Conservation (phyloP, 2,797 vertebrate genomes). For the Spea hammondii region DNA sequence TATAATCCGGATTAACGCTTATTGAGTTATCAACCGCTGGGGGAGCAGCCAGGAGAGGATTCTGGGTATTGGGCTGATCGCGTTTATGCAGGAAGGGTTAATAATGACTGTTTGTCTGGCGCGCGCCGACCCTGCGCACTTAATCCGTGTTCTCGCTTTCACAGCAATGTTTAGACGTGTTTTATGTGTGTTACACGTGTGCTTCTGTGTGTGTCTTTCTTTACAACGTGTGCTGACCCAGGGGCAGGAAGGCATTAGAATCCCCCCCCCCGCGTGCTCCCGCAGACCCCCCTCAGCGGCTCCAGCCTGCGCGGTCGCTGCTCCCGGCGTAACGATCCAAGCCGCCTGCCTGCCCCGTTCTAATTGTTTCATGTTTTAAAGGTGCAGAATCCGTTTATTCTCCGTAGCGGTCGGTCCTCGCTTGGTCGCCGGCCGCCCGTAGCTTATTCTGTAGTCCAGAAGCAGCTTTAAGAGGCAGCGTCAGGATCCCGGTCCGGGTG, state of each 20-base stretch:
- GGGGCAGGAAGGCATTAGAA: constrained; percentile 6
- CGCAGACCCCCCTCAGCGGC: too few species aligned
- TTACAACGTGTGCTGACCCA: constrained; percentile 2
- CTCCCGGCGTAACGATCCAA: constrained; percentile 28
- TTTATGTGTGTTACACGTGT: constrained; percentile 7
- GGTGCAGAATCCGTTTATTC: constrained; percentile 69
- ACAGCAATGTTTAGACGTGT: constrained; percentile 20
- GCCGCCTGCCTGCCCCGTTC: constrained; percentile 40
- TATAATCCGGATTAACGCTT: too few species aligned
- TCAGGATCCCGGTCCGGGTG: constrained; percentile 39
- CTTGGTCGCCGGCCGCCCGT: constrained; percentile 43
- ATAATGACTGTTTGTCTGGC: too few species aligned
- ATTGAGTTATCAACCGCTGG: too few species aligned
- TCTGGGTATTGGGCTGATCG: too few species aligned
- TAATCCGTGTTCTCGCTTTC: too few species aligned
- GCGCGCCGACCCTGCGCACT: too few species aligned
- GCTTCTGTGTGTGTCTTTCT: constrained; percentile 44
- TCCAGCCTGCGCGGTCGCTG: too few species aligned
- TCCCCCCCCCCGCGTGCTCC: too few species aligned
- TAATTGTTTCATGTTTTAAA: constrained; percentile 70
- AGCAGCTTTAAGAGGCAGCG: constrained; percentile 48
- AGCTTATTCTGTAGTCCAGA: constrained; percentile 45
- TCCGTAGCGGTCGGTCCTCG: constrained; percentile 5
- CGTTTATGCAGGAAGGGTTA: too few species aligned
- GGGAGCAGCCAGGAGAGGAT: too few species aligned